Conservation (phyloP, 1,140 invertebrate species). For the Planococcus citri region DNA sequence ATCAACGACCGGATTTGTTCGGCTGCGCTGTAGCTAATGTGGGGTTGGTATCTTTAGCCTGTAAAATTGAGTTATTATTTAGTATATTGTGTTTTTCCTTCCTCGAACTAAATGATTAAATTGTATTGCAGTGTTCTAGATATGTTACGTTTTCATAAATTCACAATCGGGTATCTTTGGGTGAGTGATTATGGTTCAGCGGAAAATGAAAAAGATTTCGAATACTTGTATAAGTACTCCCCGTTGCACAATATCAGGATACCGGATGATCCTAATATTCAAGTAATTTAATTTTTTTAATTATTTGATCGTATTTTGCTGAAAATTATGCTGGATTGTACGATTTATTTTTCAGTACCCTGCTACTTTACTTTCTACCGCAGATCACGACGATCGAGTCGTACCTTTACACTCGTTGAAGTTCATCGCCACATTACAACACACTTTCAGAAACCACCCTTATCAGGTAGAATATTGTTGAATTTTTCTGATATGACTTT, state of each 20-base stretch:
- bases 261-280: conserved; percentile 38
- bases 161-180: conserved; percentile 96
- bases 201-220: conserved; percentile 76
- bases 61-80: not conserved
- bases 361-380: conserved; percentile 77
- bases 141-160: conserved; percentile 95
- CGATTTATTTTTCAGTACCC: conserved; percentile 65
- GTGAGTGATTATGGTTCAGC: conserved; percentile 89
- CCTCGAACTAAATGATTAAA: conserved; percentile 1
- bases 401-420: conserved; percentile 93
- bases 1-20: conserved; percentile 91
- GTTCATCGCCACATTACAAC: conserved; percentile 81
- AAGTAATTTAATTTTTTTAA: conserved; percentile 28
- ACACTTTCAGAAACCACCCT: conserved; percentile 47
- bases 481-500: not conserved
- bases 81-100: not conserved
- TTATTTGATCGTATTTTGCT: not conserved
- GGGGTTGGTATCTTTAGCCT: conserved; percentile 49
- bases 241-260: conserved; percentile 83
- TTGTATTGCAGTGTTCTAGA: conserved; percentile 72
- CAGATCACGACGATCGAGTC: conserved; percentile 96
- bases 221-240: conserved; percentile 81
- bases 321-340: not conserved
- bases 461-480: conserved; percentile 36
- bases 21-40: conserved; percentile 83